Conservation (phyloP, 1,140 invertebrate species). For the Cydia amplana region DNA sequence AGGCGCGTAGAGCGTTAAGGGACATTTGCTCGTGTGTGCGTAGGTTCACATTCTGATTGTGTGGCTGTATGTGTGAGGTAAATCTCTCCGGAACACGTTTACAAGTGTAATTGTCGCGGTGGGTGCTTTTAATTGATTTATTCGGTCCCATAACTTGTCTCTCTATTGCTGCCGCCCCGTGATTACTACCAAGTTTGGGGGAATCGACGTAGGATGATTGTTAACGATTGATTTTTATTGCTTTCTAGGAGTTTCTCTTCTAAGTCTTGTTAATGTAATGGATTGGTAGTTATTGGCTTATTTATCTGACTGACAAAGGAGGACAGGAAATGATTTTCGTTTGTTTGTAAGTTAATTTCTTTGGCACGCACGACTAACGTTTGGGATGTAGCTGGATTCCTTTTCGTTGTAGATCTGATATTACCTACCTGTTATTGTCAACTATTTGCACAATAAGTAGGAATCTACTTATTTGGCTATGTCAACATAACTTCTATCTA, state of each 20-base stretch:
- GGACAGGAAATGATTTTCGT: background rate
- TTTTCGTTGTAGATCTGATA: no score
- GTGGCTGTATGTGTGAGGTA: conserved; percentile 36
- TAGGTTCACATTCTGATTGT: background rate
- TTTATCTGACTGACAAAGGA: background rate
- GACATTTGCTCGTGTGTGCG: conserved; percentile 37
- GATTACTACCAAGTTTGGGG: conserved; percentile 43
- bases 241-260: conserved; percentile 35
- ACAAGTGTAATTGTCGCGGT: conserved; percentile 60
- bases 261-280: conserved; percentile 1
- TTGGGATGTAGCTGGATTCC: no score
- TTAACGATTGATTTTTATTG: conserved; percentile 46
- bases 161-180: conserved; percentile 38
- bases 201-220: conserved; percentile 36
- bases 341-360: background rate
- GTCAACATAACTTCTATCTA: no score
- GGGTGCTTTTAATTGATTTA: conserved; percentile 64
- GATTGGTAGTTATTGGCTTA: background rate
- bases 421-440: background rate
- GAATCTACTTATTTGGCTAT: background rate
- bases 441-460: background rate
- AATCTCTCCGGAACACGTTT: conserved; percentile 54
- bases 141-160: conserved; percentile 41
- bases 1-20: conserved; percentile 40
- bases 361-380: no score